Conservation (phyloP, 1,140 invertebrate species). For the Lepidurus arcticus region DNA sequence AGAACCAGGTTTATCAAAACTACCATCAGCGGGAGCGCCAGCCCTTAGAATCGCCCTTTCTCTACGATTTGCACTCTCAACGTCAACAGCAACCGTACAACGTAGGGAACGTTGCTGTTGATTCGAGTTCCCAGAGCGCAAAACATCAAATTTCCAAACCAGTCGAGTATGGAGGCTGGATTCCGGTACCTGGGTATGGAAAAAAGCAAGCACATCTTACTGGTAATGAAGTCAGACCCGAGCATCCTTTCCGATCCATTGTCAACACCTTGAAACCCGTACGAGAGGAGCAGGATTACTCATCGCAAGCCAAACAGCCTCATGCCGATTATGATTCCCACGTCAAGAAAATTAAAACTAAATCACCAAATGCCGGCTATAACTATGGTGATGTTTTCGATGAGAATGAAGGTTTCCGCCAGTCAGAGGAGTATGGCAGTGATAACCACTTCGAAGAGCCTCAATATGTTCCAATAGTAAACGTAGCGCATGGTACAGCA, state of each 20-base stretch:
- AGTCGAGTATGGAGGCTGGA: too few relatives aligned
- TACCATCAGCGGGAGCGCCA: background rate
- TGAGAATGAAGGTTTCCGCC: background rate
- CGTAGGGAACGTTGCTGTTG: too few relatives aligned
- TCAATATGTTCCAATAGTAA: too few relatives aligned
- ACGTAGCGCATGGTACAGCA: too few relatives aligned
- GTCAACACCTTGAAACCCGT: background rate
- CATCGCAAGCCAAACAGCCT: background rate
- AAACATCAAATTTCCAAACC: too few relatives aligned
- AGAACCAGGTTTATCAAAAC: background rate
- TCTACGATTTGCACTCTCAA: too few relatives aligned
- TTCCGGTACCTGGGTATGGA: background rate
- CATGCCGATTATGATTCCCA: background rate
- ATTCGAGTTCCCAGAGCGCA: too few relatives aligned
- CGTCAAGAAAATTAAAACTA: background rate
- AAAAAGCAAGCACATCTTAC: background rate
- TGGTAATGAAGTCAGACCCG: background rate
- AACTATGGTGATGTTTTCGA: background rate
- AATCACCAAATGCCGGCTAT: background rate
- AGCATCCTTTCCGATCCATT: background rate
- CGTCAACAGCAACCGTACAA: too few relatives aligned
- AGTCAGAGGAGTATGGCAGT: too few relatives aligned
- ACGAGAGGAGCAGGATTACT: background rate
- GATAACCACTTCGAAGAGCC: too few relatives aligned
- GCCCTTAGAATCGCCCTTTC: background rate